Evolutionary conservation across 1,140 invertebrate genomes (phyloP).

Genomic region (Ctenoplectra terminalis): DNA sequence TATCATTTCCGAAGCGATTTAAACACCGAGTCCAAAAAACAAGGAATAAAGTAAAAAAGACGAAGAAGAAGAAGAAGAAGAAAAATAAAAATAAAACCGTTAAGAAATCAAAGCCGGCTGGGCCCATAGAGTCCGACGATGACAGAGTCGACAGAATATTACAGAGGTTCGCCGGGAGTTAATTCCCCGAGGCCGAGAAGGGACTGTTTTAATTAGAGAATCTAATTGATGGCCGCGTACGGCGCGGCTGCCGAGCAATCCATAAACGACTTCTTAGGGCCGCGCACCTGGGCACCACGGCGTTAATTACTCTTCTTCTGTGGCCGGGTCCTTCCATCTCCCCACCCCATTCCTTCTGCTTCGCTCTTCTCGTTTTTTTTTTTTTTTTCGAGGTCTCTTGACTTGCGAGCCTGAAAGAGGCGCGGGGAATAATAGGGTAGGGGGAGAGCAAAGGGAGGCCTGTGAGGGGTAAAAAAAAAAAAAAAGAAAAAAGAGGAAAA

Average conservation of each 20-base stretch:
- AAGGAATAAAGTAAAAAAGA: not conserved
- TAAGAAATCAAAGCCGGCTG: not conserved
- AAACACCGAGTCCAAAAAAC: not conserved
- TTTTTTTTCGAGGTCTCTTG: slow-evolving; percentile 42
- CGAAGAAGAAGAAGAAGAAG: no score
- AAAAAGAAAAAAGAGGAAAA: not conserved
- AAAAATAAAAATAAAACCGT: not conserved
- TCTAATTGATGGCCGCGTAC: slow-evolving; percentile 71
- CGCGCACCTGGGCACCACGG: slow-evolving; percentile 68
- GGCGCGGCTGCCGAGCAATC: slow-evolving; percentile 62
- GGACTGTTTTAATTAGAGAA: slow-evolving; percentile 74
- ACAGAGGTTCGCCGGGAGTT: slow-evolving; percentile 47
- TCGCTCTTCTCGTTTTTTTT: slow-evolving; percentile 22
- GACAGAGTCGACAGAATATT: slow-evolving; percentile 63
- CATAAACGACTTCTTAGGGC: slow-evolving; percentile 74
- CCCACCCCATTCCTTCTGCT: not conserved
- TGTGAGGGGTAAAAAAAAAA: not conserved
- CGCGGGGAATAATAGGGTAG: slow-evolving; percentile 9
- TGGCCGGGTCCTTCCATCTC: slow-evolving; percentile 62
- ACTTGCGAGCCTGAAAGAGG: slow-evolving; percentile 31
- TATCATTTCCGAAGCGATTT: not conserved
- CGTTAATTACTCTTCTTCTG: slow-evolving; percentile 75
- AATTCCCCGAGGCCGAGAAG: slow-evolving; percentile 55
- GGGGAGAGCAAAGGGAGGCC: not conserved
- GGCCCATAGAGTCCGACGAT: slow-evolving; percentile 35